Evolutionary conservation across 2,113 vertebrate genomes (phyloP).

Genomic region (Psittacula cyanocephala): DNA sequence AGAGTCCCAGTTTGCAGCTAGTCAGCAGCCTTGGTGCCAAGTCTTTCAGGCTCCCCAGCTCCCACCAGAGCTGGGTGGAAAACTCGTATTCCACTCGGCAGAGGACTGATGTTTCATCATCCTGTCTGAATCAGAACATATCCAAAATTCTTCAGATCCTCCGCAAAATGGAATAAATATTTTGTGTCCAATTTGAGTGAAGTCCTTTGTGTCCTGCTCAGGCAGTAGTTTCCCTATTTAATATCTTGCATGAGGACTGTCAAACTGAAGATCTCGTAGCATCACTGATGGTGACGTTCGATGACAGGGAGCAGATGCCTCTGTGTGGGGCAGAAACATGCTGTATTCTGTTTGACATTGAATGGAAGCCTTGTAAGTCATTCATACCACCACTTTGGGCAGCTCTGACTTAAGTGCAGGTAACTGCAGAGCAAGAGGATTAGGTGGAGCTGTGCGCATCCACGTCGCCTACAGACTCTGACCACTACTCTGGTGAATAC

Average conservation of each 20-base stretch:
- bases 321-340: neutral
- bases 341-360: neutral
- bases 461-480: neutral
- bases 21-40: conserved; percentile 48
- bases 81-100: neutral
- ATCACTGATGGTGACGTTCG: neutral
- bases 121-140: neutral
- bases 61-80: conserved; percentile 9
- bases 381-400: neutral
- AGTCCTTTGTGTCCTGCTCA: neutral
- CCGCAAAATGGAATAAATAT: neutral
- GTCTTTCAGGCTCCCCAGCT: conserved; percentile 63
- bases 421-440: neutral
- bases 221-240: neutral
- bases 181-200: neutral
- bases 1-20: conserved; percentile 55
- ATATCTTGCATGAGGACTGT: neutral
- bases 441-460: neutral
- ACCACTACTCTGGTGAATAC: neutral
- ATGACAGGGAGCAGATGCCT: neutral
- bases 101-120: neutral
- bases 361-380: neutral
- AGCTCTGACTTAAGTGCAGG: neutral
- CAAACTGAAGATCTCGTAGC: neutral
- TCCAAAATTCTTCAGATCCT: neutral